Base-by-base conservation (phyloP, 2,888 invertebrate species). In the Teleogryllus oceanicus region DNA sequence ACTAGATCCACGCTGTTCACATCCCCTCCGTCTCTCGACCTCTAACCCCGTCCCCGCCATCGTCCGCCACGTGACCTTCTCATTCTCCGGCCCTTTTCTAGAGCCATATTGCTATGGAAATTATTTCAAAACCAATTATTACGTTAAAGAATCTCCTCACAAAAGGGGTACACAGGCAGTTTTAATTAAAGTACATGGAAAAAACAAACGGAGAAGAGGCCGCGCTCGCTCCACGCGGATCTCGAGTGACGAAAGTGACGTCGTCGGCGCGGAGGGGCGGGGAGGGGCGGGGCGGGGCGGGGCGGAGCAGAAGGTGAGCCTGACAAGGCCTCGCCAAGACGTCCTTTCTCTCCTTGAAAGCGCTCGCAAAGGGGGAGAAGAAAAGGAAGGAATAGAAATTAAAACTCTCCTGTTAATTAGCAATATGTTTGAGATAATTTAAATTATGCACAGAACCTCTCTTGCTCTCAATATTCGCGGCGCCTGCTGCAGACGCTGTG, bases 391-490 rank as follows among this genome's bases (percentile, higher is more conserved):
- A 13, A n/a, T 62, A 62, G 62, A 62, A 62, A 62, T 62, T 62
- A 62, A 62, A 62, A 62, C 62, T 62, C 62, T n/a, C 62, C 16
- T 62, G 62, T 62, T 62, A 62, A 62, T 62, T 62, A 62, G 62
- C 5, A 62, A 62, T 62, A 62, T 62, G 62, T 62, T 62, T 62
- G 62, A 62, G 16, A 62, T 62, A 62, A 62, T 62, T 62, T 62
- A 62, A 62, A 62, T 62, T 62, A 62, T n/a, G 62, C 62, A 62
- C 62, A n/a, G 62, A 13, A 62, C 62, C 62, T n/a, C 16, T 62
- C 62, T 62, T n/a, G 13, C n/a, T n/a, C 62, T 62, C 62, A n/a
- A 62, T 62, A 62, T n/a, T 62, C n/a, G 4, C 62, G 62, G n/a
- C 62, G 62, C n/a, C 62, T 13, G 62, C 5, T 62, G 62, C 16